phyloP scores from a whole-genome alignment of 2,113 vertebrate genomes.

The Myrmecobius fasciatus region DNA sequence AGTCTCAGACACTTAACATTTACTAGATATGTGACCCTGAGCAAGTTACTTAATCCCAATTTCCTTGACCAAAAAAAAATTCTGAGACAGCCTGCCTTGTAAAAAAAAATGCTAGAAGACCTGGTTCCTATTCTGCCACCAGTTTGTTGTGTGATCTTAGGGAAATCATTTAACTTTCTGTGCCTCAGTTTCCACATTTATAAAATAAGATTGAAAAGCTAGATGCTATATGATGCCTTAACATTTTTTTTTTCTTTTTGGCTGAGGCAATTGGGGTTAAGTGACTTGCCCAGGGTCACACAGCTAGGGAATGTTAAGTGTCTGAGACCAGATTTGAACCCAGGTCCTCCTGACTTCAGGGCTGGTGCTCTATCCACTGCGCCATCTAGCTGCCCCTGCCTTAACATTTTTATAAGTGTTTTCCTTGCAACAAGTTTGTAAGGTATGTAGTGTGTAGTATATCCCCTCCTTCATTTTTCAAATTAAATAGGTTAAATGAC shows the following conservation, averaged over 20 bases:
- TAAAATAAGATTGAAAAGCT: not conserved
- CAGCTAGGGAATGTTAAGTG: too few species aligned
- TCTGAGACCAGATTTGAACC: too few species aligned
- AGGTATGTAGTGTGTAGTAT: not conserved
- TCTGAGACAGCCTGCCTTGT: not conserved
- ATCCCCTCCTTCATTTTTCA: not conserved
- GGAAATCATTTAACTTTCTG: slow-evolving; percentile 8
- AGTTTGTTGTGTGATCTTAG: slow-evolving; percentile 1
- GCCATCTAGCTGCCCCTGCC: too few species aligned
- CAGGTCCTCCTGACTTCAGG: too few species aligned
- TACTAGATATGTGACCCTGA: too few species aligned
- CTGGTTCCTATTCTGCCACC: not conserved
- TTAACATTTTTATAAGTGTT: not conserved
- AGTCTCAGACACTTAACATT: too few species aligned
- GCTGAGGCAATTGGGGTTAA: too few species aligned
- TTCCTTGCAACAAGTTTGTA: not conserved
- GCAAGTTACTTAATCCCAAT: too few species aligned
- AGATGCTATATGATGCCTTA: not conserved
- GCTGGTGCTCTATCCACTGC: too few species aligned
- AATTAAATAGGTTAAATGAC: not conserved
- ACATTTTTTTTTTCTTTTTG: too few species aligned
- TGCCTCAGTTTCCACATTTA: not conserved
- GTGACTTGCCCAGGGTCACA: too few species aligned
- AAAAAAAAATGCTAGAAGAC: not conserved
- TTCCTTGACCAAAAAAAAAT: too few species aligned